These are phyloP conservation scores for Tribolium castaneum DNA, from an alignment of 1,140 invertebrate species.

Conservation along the genomic window DNA sequence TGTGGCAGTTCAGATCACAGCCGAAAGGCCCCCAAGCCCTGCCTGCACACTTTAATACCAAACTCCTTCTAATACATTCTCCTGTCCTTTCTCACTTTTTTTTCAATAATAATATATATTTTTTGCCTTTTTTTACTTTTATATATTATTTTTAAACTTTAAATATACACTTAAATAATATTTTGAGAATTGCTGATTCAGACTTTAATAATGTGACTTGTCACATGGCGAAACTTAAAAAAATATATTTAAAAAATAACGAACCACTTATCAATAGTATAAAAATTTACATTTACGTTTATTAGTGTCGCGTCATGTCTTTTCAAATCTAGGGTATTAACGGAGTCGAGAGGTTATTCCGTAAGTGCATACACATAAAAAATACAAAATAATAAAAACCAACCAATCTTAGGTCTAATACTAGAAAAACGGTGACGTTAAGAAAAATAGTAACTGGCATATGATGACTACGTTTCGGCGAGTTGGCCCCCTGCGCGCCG, in stretches of 20 bases:
- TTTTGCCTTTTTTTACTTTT: slow-evolving; percentile 55
- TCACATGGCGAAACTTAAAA: slow-evolving; percentile 62
- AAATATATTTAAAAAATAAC: slow-evolving; percentile 63
- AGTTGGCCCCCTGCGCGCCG: slow-evolving; percentile 37
- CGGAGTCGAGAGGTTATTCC: slow-evolving; percentile 45
- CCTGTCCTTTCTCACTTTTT: slow-evolving; percentile 52
- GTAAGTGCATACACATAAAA: slow-evolving; percentile 48
- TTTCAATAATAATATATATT: slow-evolving; percentile 52
- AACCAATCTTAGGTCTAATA: slow-evolving; percentile 53
- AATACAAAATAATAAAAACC: slow-evolving; percentile 48
- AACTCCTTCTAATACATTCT: slow-evolving; percentile 33
- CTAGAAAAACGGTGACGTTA: slow-evolving; percentile 53
- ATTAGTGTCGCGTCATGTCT: slow-evolving; percentile 57
- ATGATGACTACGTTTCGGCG: slow-evolving; percentile 53
- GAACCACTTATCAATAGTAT: slow-evolving; percentile 60
- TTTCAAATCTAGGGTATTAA: slow-evolving; percentile 42
- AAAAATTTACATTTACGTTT: slow-evolving; percentile 56
- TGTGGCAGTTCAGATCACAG: slow-evolving; percentile 64
- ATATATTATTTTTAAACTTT: slow-evolving; percentile 59
- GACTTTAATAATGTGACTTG: slow-evolving; percentile 62
- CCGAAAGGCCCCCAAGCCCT: slow-evolving; percentile 57
- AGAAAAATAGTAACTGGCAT: slow-evolving; percentile 54
- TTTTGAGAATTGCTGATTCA: slow-evolving; percentile 65
- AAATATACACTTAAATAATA: slow-evolving; percentile 63
- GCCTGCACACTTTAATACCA: slow-evolving; percentile 43